phyloP scores from a whole-genome alignment of 1,140 invertebrate species.

The Alviniconcha marisindica region DNA sequence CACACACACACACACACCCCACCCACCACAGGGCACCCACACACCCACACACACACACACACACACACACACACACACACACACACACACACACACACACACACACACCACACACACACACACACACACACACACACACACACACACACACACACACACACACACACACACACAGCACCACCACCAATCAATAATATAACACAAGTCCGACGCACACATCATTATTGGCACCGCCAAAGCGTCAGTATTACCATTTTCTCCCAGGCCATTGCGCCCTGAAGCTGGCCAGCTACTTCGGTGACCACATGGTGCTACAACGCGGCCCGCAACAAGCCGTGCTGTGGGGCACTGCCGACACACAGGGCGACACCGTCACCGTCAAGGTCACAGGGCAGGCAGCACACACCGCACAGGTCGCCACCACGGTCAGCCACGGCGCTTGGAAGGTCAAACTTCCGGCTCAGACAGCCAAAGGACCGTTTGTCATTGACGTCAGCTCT shows the following conservation, averaged over 20 bases:
- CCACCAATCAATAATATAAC: too few relatives aligned
- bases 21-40: too few relatives aligned
- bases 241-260: too few relatives aligned
- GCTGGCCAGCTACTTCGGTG: constrained; percentile 54
- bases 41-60: too few relatives aligned
- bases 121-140: too few relatives aligned
- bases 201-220: too few relatives aligned
- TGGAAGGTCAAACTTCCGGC: constrained; percentile 47
- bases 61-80: too few relatives aligned
- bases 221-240: too few relatives aligned
- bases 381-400: constrained; percentile 26
- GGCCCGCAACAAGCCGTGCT: constrained; percentile 55
- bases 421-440: constrained; percentile 17
- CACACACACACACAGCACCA: too few relatives aligned
- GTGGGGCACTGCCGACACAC: constrained; percentile 60
- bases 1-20: neutral
- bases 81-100: too few relatives aligned
- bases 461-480: constrained; percentile 41
- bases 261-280: neutral
- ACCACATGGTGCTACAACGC: constrained; percentile 69
- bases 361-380: constrained; percentile 44
- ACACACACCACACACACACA: too few relatives aligned
- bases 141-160: too few relatives aligned
- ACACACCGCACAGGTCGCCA: neutral
- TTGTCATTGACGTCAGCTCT: constrained; percentile 48